phyloP scores from a whole-genome alignment of 2,888 invertebrate species.

The Drosophila prolongata region DNA sequence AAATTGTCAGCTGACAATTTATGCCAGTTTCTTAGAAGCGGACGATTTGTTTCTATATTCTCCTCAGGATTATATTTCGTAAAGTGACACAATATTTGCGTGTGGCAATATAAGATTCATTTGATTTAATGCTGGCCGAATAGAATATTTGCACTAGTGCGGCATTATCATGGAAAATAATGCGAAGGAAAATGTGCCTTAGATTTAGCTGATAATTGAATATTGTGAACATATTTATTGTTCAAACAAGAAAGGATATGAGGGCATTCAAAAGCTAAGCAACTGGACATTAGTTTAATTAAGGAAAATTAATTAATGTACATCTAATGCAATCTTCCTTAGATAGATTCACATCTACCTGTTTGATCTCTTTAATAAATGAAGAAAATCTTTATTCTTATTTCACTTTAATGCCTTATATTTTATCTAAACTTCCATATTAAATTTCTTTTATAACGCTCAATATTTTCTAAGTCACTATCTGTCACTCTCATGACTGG shows the following conservation, averaged over 20 bases:
- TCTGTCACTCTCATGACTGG: constrained; percentile 25
- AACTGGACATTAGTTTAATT: background rate
- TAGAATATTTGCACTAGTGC: constrained; percentile 13
- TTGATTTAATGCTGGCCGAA: constrained; percentile 39
- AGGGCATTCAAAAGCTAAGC: background rate
- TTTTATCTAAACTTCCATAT: too few relatives aligned
- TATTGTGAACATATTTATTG: constrained; percentile 10
- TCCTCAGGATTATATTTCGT: constrained; percentile 11
- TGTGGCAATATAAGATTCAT: constrained; percentile 36
- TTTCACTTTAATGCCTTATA: too few relatives aligned
- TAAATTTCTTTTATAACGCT: background rate
- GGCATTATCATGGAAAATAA: constrained; percentile 11
- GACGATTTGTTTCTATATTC: background rate
- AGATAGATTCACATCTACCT: background rate
- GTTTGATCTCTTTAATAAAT: too few relatives aligned
- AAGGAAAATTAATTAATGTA: background rate
- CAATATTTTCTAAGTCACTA: constrained; percentile 5
- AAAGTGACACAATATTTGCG: constrained; percentile 4
- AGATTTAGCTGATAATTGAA: constrained; percentile 10
- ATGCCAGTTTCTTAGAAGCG: constrained; percentile 12
- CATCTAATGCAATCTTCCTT: background rate
- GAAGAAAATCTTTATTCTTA: too few relatives aligned
- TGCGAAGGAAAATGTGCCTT: constrained; percentile 8
- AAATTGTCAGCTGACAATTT: constrained; percentile 68
- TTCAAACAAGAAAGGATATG: background rate